Conservation (phyloP, 2,113 vertebrate genomes). For the Sceloporus undulatus region DNA sequence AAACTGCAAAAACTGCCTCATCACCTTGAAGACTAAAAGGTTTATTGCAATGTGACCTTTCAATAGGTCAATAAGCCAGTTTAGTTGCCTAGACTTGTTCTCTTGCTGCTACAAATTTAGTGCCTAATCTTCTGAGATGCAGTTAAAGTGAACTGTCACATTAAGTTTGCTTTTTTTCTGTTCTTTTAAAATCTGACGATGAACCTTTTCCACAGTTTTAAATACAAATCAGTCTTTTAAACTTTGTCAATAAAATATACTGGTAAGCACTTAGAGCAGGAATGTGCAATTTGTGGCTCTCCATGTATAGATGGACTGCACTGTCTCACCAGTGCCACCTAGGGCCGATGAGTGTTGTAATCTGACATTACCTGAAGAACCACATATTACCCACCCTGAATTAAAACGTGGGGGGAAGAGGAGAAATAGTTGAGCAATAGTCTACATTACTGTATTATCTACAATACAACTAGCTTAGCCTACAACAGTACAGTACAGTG, state of each 20-base stretch:
- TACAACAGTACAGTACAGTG: background rate
- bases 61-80: background rate
- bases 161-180: background rate
- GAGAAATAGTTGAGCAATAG: background rate
- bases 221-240: background rate
- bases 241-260: background rate
- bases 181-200: constrained; percentile 1
- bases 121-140: background rate
- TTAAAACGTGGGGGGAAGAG: background rate
- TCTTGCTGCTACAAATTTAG: background rate
- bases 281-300: background rate
- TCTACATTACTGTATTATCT: background rate
- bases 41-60: constrained; percentile 17
- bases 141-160: background rate
- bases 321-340: background rate
- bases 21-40: background rate
- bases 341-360: background rate
- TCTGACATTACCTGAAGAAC: background rate
- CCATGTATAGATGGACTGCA: background rate
- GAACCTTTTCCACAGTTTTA: constrained; percentile 2
- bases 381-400: background rate
- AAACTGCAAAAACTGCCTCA: background rate
- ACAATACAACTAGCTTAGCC: background rate
- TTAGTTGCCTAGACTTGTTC: background rate
- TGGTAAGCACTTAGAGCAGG: background rate